Conservation (phyloP, 2,888 invertebrate genomes). For the Baronia brevicornis region DNA sequence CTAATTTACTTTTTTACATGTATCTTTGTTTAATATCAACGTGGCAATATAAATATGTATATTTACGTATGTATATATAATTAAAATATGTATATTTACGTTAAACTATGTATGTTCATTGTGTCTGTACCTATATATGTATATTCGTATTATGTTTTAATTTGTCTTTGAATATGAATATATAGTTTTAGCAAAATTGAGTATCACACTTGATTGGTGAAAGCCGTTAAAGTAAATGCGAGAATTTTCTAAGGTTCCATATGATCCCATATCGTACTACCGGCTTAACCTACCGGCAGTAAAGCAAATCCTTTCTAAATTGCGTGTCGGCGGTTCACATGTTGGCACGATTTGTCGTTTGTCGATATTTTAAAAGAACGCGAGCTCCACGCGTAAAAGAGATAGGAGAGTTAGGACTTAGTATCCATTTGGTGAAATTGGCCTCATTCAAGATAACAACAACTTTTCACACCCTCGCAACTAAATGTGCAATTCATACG, state of each 20-base stretch:
- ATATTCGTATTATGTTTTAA: too few species aligned
- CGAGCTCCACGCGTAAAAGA: slow-evolving; percentile 59
- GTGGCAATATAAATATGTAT: too few species aligned
- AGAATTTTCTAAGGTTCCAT: slow-evolving; percentile 30
- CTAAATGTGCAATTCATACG: slow-evolving; percentile 73
- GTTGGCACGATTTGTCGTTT: slow-evolving; percentile 37
- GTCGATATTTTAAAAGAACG: slow-evolving; percentile 71
- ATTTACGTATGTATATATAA: too few species aligned
- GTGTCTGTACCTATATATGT: too few species aligned
- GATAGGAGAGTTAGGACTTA: slow-evolving; percentile 73
- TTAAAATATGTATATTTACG: too few species aligned
- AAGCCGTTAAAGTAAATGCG: slow-evolving; percentile 20
- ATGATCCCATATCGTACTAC: slow-evolving; percentile 22
- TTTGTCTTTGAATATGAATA: too few species aligned
- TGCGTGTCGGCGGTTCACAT: slow-evolving; percentile 47
- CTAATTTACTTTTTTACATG: too few species aligned
- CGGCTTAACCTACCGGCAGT: slow-evolving; percentile 38
- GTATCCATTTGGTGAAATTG: slow-evolving; percentile 76
- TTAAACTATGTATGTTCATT: too few species aligned
- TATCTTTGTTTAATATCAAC: too few species aligned
- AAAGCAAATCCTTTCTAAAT: slow-evolving; percentile 69
- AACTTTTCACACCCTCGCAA: slow-evolving; percentile 73
- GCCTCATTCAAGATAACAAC: slow-evolving; percentile 73
- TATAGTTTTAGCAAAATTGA: slow-evolving; percentile 4
- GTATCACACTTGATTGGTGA: slow-evolving; percentile 13